Evolutionary conservation across 2,113 vertebrate genomes (phyloP).

Genomic region (Carettochelys insculpta): DNA sequence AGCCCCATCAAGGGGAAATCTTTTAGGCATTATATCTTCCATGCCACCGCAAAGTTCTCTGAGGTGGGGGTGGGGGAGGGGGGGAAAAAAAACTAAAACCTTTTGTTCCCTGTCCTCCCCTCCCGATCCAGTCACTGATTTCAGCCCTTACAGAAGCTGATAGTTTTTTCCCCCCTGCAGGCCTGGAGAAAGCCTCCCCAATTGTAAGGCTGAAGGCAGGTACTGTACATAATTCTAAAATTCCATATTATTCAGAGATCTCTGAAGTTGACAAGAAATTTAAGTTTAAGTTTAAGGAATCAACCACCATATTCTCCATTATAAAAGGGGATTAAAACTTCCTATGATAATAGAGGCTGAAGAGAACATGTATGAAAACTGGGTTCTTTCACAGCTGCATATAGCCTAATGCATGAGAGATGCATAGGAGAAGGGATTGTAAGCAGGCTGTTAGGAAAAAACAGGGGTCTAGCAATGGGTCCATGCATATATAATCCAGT

Average conservation of each 20-base stretch:
- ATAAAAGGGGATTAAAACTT: neutral
- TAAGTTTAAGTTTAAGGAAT: neutral
- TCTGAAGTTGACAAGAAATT: neutral
- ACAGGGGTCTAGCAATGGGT: neutral
- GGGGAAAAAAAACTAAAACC: too few species aligned
- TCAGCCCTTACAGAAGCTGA: neutral
- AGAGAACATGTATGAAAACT: neutral
- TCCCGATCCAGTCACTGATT: neutral
- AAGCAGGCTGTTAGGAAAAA: neutral
- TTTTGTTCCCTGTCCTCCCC: neutral
- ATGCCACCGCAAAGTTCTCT: neutral
- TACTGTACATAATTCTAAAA: neutral
- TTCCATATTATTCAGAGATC: neutral
- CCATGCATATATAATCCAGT: neutral
- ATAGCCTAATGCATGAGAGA: neutral
- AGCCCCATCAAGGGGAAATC: neutral
- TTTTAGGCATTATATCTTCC: neutral
- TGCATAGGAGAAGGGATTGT: neutral
- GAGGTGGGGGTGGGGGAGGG: too few species aligned
- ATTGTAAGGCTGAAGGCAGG: neutral
- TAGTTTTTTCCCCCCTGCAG: neutral
- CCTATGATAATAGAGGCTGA: accelerated
- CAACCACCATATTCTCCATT: accelerated
- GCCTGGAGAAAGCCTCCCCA: neutral
- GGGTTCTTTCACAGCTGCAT: accelerated